Evolutionary conservation across 2,888 invertebrate genomes (phyloP).

Genomic region (Ptychoptera albimana): DNA sequence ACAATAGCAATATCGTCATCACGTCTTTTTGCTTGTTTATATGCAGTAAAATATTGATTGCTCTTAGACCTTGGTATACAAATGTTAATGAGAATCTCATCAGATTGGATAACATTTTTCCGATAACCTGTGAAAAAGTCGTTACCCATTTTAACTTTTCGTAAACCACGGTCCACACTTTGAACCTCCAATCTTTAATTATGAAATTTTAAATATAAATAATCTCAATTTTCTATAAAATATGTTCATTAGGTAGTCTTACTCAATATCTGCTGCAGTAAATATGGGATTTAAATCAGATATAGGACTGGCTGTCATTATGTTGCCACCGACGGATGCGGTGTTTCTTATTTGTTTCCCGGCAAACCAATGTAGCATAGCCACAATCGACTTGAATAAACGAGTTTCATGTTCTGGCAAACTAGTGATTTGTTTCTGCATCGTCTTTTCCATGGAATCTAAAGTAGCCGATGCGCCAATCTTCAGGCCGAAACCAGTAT

Average conservation of each 20-base stretch:
- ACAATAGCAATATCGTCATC: conserved; percentile 96
- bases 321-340: conserved; percentile 82
- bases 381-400: conserved; percentile 49
- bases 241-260: conserved; percentile 7
- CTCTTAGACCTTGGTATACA: conserved; percentile 55
- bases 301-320: conserved; percentile 91
- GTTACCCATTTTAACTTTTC: conserved; percentile 52
- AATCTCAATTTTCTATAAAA: not conserved
- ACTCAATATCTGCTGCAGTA: conserved; percentile 52
- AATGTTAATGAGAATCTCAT: conserved; percentile 70
- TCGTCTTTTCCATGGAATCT: conserved; percentile 49
- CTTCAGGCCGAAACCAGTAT: conserved; percentile 39
- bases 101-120: conserved; percentile 48
- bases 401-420: conserved; percentile 39
- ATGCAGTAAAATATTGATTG: conserved; percentile 63
- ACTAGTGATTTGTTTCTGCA: conserved; percentile 38
- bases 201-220: not conserved
- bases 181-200: conserved; percentile 36
- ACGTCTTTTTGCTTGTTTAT: conserved; percentile 79
- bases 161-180: conserved; percentile 36
- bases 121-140: conserved; percentile 80
- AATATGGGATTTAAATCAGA: conserved; percentile 90
- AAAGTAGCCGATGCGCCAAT: conserved; percentile 71
- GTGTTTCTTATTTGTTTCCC: conserved; percentile 91
- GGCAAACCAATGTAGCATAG: conserved; percentile 90